Evolutionary conservation across 2,888 invertebrate species (phyloP), one percentile per base, ranked within the genome.

Genomic region (Barypeithes pellucidus): DNA sequence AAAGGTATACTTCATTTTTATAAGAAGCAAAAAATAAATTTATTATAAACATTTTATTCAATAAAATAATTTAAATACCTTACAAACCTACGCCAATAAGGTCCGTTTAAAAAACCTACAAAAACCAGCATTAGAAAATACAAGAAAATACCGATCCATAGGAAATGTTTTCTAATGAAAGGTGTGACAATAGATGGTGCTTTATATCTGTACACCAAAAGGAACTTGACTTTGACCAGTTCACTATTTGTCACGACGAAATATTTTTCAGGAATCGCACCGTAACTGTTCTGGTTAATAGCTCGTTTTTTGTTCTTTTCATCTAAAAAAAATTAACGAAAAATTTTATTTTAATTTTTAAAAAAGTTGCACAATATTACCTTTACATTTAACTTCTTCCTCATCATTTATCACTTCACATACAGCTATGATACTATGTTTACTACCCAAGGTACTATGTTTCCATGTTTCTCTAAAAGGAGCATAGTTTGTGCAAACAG

Each of bases 351-450:
- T 24, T 24, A 12, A 12, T 5, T 36, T n/a, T n/a, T n/a, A n/a
- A n/a, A 36, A 36, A 11, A 11, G 36, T 12, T 36, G 12, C 3
- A 3, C 36, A 47, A 18, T 47, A 16, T 50, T 78, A 80, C 87
- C 88, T 77, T 89, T 89, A 77, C 88, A 88, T 80, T 88, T 88
- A 5, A 90, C 89, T 76, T 89, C 89, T 66, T 90, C 89, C 1
- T 91, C 90, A 81, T 94, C 91, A 84, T 94, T 90, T 57, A 95
- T 89, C 65, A 94, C 90, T 87, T 96, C 94, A 86, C 95, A 94
- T 74, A 95, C 86, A 2, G 94, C 95, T 57, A 95, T 88, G 82
- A 94, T 93, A 45, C 94, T 92, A 62, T 95, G 86, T 76, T 91
- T 90, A n/a, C 91, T 89, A 1, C 95, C 95, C 62, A 95, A 88